Base-by-base conservation (phyloP, 2,797 vertebrate species). In the Catostomus latipinnis region DNA sequence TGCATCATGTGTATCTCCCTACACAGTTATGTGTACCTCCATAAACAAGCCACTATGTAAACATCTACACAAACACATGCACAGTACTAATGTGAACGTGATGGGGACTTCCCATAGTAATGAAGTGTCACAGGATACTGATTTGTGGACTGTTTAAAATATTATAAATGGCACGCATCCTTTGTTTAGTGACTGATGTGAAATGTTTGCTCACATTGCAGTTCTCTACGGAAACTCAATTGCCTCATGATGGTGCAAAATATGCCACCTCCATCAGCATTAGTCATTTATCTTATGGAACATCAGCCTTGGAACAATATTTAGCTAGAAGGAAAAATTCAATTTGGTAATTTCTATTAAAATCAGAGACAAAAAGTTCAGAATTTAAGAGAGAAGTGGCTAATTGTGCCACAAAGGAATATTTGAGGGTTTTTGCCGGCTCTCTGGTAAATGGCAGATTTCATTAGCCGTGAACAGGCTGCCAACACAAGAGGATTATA, bases 71-170 rank as follows among this genome's bases (percentile, higher is more conserved):
- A 71, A 6, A 75, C 1, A 49, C 45, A 71, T 56, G 75, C 49
- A 8, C 14, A 58, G 50, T 78, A 34, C 34, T 34, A 66, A 76
- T 56, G 6, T 49, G 7, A 85, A 90, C 87, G 86, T 86, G 82
- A 54, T 76, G 10, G 91, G 92, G 89, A 90, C 70, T 91, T 94
- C 92, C 92, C 91, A 88, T 83, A 83, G 75, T 54, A 77, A 86
- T 88, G 77, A 81, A 88, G 71, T 88, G 88, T 93, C 93, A 94
- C 88, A 92, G 88, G 92, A 93, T 88, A 89, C 77, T 71, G 82
- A 91, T 93, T 92, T 91, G 87, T 87, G 80, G 76, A 81, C 68
- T 80, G 88, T 85, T 82, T 69, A 84, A 80, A 63, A 83, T 87
- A 84, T 86, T 84, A 71, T 80, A 88, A 88, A 91, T 65, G 66